Base-by-base conservation (phyloP, 2,113 vertebrate species). In the Chauna torquata region DNA sequence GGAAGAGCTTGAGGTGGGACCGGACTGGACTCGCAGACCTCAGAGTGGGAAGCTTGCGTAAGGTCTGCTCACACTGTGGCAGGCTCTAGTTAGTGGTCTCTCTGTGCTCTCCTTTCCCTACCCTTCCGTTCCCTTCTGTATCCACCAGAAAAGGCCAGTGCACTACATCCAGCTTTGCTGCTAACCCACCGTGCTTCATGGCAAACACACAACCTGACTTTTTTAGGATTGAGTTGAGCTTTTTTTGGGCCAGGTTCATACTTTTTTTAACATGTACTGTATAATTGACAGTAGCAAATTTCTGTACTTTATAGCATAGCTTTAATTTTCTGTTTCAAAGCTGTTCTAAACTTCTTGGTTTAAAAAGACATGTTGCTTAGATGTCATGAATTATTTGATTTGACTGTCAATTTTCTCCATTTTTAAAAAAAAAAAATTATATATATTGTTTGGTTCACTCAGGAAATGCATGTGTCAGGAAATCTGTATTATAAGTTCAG, bases 381-480 rank as follows among this genome's bases (percentile, higher is more conserved):
- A 92, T 97, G 94, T 96, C 98, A 97, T 95, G 84, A 96, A 91
- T 94, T 97, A 83, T 96, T 98, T 98, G 88, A 90, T 98, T 98
- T 85, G 86, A 69, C 95, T 98, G 96, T 98, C 97, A 96, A 91
- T 95, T 91, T 98, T 98, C 93, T 97, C 96, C 92, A 87, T 96
- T 97, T 96, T 71, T 52, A 88, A 96, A 96, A 97, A 96, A 96
- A 97, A 93, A 64, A 96, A 88, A 70, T 80, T 9, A 54, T 96
- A 82, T 95, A 70, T 97, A 96, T 97, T 95, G 97, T 98, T 98
- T 97, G 98, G 97, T 98, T 98, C 97, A 98, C 98, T 98, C 98
- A 98, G 98, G 98, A 98, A 98, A 96, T 97, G 97, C 98, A 97
- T 98, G 96, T 96, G 98, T 98, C 97, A 98, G 98, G 98, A 98